Conservation (phyloP, 2,888 invertebrate genomes). For the Stegophylla sp. region DNA sequence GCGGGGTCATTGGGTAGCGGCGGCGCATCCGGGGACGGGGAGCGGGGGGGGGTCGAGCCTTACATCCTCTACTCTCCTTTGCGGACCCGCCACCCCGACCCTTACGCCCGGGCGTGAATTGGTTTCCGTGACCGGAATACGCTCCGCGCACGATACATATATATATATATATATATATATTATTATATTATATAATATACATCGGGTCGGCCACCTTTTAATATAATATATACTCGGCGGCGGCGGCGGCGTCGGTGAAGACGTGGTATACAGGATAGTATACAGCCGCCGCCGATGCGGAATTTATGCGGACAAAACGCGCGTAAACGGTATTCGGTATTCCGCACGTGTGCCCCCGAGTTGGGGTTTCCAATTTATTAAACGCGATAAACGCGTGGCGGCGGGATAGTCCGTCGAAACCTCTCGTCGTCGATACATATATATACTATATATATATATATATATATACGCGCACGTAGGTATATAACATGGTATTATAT, state of each 20-base stretch:
- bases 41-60: not conserved
- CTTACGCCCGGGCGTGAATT: conserved; percentile 28
- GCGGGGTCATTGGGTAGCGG: not conserved
- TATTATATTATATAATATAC: too few species aligned
- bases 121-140: conserved; percentile 57
- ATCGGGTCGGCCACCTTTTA: conserved; percentile 44
- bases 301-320: conserved; percentile 42
- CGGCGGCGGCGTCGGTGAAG: not conserved
- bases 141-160: not conserved
- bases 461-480: not conserved
- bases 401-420: not conserved
- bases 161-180: not conserved
- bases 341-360: conserved; percentile 37
- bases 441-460: conserved; percentile 3
- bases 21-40: not conserved
- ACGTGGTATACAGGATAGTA: not conserved
- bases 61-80: too few species aligned
- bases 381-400: conserved; percentile 26
- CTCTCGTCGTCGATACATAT: not conserved
- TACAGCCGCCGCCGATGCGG: not conserved
- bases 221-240: conserved; percentile 28
- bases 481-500: too few species aligned
- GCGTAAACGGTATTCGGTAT: conserved; percentile 51
- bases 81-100: not conserved
- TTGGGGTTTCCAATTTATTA: conserved; percentile 56